Conservation (phyloP, 2,888 invertebrate genomes). For the Latheticus oryzae region DNA sequence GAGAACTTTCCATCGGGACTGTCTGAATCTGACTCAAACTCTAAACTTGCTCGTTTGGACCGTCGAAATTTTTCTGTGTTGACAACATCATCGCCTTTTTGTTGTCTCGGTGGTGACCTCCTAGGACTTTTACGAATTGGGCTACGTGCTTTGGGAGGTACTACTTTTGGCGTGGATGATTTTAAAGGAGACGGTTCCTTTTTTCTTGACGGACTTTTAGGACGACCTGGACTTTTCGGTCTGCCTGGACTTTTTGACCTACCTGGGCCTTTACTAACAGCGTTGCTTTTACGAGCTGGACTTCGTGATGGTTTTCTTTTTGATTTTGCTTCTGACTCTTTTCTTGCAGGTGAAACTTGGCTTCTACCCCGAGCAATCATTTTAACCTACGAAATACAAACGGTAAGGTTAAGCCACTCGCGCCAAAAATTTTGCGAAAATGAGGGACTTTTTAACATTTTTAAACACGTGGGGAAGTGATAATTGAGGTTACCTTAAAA, state of each 20-base stretch:
- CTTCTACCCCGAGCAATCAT: too few relatives aligned
- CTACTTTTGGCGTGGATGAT: slow-evolving; percentile 18
- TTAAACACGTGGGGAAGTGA: neutral
- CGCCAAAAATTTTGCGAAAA: slow-evolving; percentile 20
- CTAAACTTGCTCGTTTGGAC: slow-evolving; percentile 40
- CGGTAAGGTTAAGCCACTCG: slow-evolving; percentile 14
- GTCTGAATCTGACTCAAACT: slow-evolving; percentile 54
- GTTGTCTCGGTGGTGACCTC: slow-evolving; percentile 45
- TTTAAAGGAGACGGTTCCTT: slow-evolving; percentile 33
- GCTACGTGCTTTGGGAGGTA: slow-evolving; percentile 43
- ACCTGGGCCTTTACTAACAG: slow-evolving; percentile 32
- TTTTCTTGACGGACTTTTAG: slow-evolving; percentile 39
- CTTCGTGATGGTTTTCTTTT: too few relatives aligned
- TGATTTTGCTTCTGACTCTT: too few relatives aligned
- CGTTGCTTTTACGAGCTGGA: slow-evolving; percentile 4
- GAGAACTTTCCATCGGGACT: slow-evolving; percentile 34
- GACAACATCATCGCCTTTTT: slow-evolving; percentile 32
- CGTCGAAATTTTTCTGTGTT: slow-evolving; percentile 7
- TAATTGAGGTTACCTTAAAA: neutral
- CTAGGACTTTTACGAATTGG: slow-evolving; percentile 49
- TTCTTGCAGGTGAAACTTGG: too few relatives aligned
- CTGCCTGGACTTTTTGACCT: slow-evolving; percentile 43
- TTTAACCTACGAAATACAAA: slow-evolving; percentile 1
- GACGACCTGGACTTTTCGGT: slow-evolving; percentile 45
- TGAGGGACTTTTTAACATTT: slow-evolving; percentile 1